These are phyloP conservation scores for Eilema sororculum DNA, from an alignment of 2,888 invertebrate genomes.

Conservation along the genomic window DNA sequence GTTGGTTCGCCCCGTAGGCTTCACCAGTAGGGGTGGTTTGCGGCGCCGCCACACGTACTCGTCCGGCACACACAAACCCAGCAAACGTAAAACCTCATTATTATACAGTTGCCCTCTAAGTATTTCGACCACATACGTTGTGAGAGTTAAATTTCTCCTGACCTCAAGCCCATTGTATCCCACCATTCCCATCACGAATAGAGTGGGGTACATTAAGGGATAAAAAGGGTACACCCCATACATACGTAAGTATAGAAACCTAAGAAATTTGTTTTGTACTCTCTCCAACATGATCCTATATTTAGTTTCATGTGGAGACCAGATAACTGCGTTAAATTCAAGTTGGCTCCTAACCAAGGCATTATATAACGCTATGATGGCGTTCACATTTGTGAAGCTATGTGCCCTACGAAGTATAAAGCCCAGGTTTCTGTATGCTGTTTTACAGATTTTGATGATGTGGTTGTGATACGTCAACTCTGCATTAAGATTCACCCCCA, in stretches of 20 bases:
- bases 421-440: too few species aligned
- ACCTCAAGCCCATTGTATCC: too few species aligned
- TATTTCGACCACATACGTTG: too few species aligned
- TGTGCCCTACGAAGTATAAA: too few species aligned
- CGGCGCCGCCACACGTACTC: neutral
- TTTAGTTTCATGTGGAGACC: slow-evolving; percentile 4
- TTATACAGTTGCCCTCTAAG: too few species aligned
- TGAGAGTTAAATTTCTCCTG: too few species aligned
- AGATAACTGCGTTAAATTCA: neutral
- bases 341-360: too few species aligned
- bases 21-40: neutral
- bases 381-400: too few species aligned
- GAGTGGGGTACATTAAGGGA: neutral
- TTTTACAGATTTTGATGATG: neutral
- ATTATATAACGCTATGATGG: too few species aligned
- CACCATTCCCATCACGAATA: neutral
- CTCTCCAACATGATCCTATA: neutral
- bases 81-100: neutral
- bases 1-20: neutral
- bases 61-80: neutral
- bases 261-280: neutral
- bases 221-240: neutral
- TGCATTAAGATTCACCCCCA: neutral
- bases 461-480: neutral
- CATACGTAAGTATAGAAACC: neutral